A percentile compares a stretch with the other conserved stretches of the same genome.
These are phyloP conservation scores for Pelecanoides urinatrix DNA, from an alignment of 2,113 vertebrate genomes.

Conservation along the genomic window DNA sequence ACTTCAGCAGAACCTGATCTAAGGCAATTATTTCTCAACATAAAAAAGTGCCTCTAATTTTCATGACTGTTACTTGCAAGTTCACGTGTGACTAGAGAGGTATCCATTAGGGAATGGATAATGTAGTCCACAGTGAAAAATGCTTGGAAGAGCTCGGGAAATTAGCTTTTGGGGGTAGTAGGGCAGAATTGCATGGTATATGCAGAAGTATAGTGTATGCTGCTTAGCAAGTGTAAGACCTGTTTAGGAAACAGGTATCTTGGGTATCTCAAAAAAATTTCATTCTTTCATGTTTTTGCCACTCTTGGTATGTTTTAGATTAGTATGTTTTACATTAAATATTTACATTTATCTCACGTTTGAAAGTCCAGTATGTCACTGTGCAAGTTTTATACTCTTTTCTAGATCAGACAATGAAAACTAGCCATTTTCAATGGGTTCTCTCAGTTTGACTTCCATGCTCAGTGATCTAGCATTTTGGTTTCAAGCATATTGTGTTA, in stretches of 20 bases:
- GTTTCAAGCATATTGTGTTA: neutral
- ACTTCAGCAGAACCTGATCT: neutral
- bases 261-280: neutral
- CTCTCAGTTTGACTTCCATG: neutral
- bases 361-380: neutral
- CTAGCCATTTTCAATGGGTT: neutral
- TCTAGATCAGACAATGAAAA: neutral
- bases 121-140: neutral
- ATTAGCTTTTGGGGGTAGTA: neutral
- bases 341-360: neutral
- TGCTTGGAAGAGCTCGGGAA: neutral
- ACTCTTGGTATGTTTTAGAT: neutral
- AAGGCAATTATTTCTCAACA: neutral
- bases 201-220: neutral
- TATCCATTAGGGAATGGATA: neutral
- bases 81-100: neutral
- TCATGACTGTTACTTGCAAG: neutral
- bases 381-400: neutral
- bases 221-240: neutral
- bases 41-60: neutral
- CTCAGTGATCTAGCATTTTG: neutral
- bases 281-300: neutral
- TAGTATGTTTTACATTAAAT: neutral
- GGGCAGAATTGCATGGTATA: neutral
- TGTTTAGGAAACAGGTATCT: neutral